Percentiles rank a stretch among this genome's conserved stretches.
phyloP scores from a whole-genome alignment of 2,797 vertebrate species.

The Trachurus trachurus region DNA sequence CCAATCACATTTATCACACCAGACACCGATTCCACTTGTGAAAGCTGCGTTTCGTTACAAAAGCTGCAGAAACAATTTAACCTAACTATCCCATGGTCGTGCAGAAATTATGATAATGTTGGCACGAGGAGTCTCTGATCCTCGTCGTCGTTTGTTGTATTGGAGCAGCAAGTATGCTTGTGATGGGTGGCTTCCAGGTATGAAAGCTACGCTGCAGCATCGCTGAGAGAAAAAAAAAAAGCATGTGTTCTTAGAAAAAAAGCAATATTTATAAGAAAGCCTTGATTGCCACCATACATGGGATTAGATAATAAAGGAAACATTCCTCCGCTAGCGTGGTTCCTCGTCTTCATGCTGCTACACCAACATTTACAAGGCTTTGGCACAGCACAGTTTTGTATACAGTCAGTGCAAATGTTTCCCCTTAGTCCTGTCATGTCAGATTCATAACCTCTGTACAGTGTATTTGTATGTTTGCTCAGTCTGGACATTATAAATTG shows the following conservation, averaged over 20 bases:
- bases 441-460: no score
- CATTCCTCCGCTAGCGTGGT: not conserved
- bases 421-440: no score
- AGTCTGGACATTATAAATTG: not conserved
- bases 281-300: not conserved
- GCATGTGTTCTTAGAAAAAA: not conserved
- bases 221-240: not conserved
- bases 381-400: no score
- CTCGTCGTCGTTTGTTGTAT: not conserved
- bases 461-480: no score
- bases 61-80: not conserved
- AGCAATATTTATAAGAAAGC: slow-evolving; percentile 1
- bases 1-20: not conserved
- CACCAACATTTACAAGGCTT: not conserved
- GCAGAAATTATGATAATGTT: not conserved
- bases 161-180: not conserved
- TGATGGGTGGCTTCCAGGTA: slow-evolving; percentile 8
- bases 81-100: not conserved
- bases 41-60: not conserved
- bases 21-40: not conserved
- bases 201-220: no score
- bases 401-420: no score
- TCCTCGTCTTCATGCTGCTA: not conserved
- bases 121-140: not conserved
- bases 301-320: not conserved